Evolutionary conservation across 1,140 invertebrate genomes (phyloP), one percentile per base, ranked within the genome.

Genomic region (Oedothorax gibbosus): DNA sequence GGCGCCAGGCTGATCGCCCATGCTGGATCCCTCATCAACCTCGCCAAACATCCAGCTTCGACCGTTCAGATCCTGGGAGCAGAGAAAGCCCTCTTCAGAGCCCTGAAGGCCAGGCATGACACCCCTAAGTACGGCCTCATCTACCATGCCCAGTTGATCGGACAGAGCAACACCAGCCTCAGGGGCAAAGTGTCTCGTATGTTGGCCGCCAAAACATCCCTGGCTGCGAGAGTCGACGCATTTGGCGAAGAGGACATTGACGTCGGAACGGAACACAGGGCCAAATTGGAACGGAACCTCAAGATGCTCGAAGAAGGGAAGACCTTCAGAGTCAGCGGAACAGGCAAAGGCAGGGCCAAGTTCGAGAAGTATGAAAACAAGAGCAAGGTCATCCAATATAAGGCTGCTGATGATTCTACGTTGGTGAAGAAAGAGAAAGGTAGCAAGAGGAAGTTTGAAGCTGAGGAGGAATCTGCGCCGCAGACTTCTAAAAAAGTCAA

Each of bases 91-190:
- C 90, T 99, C 0, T 99, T 99, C 90, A 91, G 98, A 87, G 98
- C 98, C 0, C 91, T 99, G 21, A 99, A 99, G 90, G 96, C 97
- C 0, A 98, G 98, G 88, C 96, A 97, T 88, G 97, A 99, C 88
- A 99, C 99, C 0, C 99, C 98, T 0, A 99, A 99, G 90, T 99
- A 99, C 91, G 99, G 99, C 92, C 91, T 99, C 5, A 98, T 99
- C 86, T 99, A 99, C 89, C 98, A 99, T 90, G 95, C 98, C 0
- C 94, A 96, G 87, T 90, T 99, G 9, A 94, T 99, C 51, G 96
- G 96, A 5, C 95, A 98, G 89, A 93, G 94, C 5, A 95, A 93
- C 87, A 92, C 93, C 0, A 97, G 96, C 89, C 94, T 97, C 85
- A 99, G 99, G 90, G 98, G 95, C 87, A 94, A 97, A 51, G 96